Conservation (phyloP, 2,113 vertebrate genomes). For the Ornithorhynchus anatinus region DNA sequence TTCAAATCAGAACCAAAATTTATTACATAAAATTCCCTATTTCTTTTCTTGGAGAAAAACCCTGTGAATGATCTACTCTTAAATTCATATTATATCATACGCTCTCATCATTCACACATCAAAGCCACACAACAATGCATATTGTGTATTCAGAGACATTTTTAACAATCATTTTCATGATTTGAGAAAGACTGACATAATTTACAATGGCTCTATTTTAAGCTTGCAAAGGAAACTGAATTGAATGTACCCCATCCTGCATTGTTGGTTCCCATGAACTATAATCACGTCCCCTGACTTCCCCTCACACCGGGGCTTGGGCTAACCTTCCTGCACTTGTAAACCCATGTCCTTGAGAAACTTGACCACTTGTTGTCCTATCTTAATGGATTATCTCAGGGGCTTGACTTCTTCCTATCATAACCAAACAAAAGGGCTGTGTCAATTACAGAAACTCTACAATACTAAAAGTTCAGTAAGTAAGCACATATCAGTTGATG, state of each 20-base stretch:
- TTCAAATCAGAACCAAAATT: conserved; percentile 26
- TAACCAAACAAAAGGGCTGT: conserved; percentile 54
- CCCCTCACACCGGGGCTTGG: conserved; percentile 72
- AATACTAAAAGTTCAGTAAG: conserved; percentile 44
- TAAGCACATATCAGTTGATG: conserved; percentile 22
- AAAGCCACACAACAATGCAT: conserved; percentile 84
- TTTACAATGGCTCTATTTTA: conserved; percentile 99
- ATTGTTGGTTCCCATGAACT: conserved; percentile 97
- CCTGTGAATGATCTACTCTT: conserved; percentile 56
- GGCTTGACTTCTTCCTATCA: conserved; percentile 46
- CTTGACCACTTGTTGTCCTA: conserved; percentile 68
- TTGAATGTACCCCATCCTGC: conserved; percentile 99
- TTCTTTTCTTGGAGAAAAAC: conserved; percentile 50
- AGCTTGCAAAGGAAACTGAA: conserved; percentile 93
- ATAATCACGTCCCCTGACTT: conserved; percentile 89
- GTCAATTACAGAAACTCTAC: conserved; percentile 51
- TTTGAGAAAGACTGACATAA: conserved; percentile 90
- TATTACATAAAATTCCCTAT: conserved; percentile 14
- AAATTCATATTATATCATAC: conserved; percentile 68
- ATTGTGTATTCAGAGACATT: conserved; percentile 84
- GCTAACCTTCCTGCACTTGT: conserved; percentile 81
- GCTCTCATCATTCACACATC: conserved; percentile 93
- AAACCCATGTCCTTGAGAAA: conserved; percentile 78
- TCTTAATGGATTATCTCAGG: conserved; percentile 66
- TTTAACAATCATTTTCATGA: conserved; percentile 88